Base-by-base conservation (phyloP, 2,888 invertebrate species). In the Habroteleia sp. region DNA sequence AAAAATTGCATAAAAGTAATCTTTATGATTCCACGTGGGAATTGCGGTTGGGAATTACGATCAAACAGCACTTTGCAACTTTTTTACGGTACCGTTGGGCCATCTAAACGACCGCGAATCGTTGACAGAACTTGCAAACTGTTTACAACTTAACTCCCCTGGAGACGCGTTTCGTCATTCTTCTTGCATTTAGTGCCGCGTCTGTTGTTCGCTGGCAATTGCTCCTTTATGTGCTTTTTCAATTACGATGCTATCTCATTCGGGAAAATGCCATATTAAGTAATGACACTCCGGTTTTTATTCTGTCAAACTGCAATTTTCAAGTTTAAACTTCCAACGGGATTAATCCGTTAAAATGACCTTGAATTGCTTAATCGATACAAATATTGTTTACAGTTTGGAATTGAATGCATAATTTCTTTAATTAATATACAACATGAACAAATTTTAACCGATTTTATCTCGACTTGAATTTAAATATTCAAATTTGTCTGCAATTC, bases 51-150 rank as follows among this genome's bases (percentile, higher is more conserved):
- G 8, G 27, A 37, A 13, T 10, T 16, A 23, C 31, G 52, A 71
- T 71, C 58, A 62, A 71, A 50, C 20, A 7, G 54, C 33, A 42
- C 54, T 71, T 52, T 52, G 60, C 41, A 54, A 52, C 62, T 62
- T 71, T 62, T 60, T 46, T 60, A 50, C 37, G 8, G 16, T 37
- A 52, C 69, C 69, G 4, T 4, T 56, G 50, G 52, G 42, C 42
- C 27, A n/a, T 3, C 33, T 33, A 37, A 52, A 62, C 44, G 52
- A 44, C 44, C 52, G 50, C 52, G 11, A 52, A 14, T 35, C 42
- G 52, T 8, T 46, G 62, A 48, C 17, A 13, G 44, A 63, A 63
- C 63, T 63, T 63, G 25, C 41, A 63, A 52, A 69, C 35, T 52
- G 52, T 69, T 60, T 69, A 60, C 42, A 58, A 60, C 37, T 35